phyloP scores from a whole-genome alignment of 2,888 invertebrate genomes.

The Charanyca ferruginea region DNA sequence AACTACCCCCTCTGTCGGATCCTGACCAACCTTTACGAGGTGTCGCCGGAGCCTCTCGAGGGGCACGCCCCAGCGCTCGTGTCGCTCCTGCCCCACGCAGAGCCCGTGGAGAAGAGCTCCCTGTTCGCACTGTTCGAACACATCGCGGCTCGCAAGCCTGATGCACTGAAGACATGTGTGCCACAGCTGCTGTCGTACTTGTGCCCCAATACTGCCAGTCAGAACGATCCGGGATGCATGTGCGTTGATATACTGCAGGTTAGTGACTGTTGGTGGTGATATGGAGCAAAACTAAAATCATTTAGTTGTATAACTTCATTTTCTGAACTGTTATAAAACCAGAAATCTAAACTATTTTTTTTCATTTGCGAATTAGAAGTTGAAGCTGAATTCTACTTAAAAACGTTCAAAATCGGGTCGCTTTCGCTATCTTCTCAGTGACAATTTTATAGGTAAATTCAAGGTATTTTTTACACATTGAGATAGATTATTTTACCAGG shows the following conservation, averaged over 20 bases:
- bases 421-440: too few relatives aligned
- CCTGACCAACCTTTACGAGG: constrained; percentile 97
- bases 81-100: constrained; percentile 95
- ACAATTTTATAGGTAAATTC: too few relatives aligned
- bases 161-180: constrained; percentile 95
- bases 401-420: too few relatives aligned
- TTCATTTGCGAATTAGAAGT: too few relatives aligned
- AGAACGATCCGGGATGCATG: constrained; percentile 85
- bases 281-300: too few relatives aligned
- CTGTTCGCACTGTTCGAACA: constrained; percentile 95
- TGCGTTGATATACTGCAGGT: constrained; percentile 87
- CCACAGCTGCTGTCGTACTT: constrained; percentile 96
- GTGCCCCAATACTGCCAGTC: constrained; percentile 81
- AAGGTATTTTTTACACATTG: too few relatives aligned
- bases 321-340: too few relatives aligned
- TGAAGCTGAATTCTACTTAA: too few relatives aligned
- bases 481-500: too few relatives aligned
- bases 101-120: constrained; percentile 96
- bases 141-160: constrained; percentile 95
- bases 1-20: constrained; percentile 97
- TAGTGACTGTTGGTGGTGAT: constrained; percentile 2
- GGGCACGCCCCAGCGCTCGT: constrained; percentile 96
- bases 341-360: too few relatives aligned
- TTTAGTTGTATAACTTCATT: too few relatives aligned
- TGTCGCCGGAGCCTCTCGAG: constrained; percentile 96